Percentiles rank a stretch among this genome's conserved stretches.
Evolutionary conservation across 2,888 invertebrate genomes (phyloP).

Genomic region (Aleiodes leptofemur): DNA sequence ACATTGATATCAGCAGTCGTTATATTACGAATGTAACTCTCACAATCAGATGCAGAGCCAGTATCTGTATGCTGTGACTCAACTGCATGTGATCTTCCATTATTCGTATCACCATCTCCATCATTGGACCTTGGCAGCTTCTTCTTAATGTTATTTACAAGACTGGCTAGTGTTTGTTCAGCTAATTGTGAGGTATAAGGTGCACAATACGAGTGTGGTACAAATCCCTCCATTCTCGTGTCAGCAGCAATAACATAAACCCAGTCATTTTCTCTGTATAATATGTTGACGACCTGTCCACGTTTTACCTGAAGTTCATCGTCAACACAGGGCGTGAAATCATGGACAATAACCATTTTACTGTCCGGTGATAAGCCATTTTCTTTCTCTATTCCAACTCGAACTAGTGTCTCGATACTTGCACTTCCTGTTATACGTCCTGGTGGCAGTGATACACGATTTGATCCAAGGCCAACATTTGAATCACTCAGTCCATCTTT

Average conservation of each 20-base stretch:
- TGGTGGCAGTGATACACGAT: slow-evolving; percentile 87
- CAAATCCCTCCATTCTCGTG: slow-evolving; percentile 93
- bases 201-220: slow-evolving; percentile 95
- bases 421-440: slow-evolving; percentile 96
- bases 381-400: slow-evolving; percentile 94
- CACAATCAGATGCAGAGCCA: slow-evolving; percentile 79
- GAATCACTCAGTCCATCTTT: slow-evolving; percentile 87
- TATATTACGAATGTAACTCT: slow-evolving; percentile 79
- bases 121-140: slow-evolving; percentile 84
- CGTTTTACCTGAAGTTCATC: slow-evolving; percentile 92
- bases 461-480: slow-evolving; percentile 83
- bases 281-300: slow-evolving; percentile 93
- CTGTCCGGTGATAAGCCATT: slow-evolving; percentile 94
- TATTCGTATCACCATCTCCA: slow-evolving; percentile 64
- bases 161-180: slow-evolving; percentile 80
- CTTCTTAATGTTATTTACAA: slow-evolving; percentile 83
- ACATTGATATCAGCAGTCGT: slow-evolving; percentile 73
- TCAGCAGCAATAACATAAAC: slow-evolving; percentile 96
- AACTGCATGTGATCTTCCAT: slow-evolving; percentile 64
- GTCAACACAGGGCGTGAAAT: slow-evolving; percentile 96
- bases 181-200: slow-evolving; percentile 87
- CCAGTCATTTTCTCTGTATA: slow-evolving; percentile 98
- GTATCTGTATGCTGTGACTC: slow-evolving; percentile 73
- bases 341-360: slow-evolving; percentile 95
- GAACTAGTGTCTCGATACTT: slow-evolving; percentile 92